Percentiles rank a stretch among this genome's conserved stretches.
Conservation (phyloP, 2,113 vertebrate genomes). For the Brevimyrus niger region DNA sequence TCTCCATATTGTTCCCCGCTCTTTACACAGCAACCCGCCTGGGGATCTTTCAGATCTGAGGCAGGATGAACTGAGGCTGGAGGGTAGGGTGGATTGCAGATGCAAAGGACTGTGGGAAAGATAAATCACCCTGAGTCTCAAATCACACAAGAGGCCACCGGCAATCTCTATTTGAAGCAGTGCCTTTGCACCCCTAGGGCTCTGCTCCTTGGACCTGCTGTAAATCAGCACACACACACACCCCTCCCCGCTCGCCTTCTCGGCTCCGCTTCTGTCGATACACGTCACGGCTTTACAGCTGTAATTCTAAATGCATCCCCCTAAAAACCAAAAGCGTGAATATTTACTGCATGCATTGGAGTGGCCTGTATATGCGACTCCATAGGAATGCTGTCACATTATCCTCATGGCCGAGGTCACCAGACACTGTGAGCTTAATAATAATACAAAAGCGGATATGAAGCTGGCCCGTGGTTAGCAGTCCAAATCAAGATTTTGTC, state of each 20-base stretch:
- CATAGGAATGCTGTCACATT: background rate
- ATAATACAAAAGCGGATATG: background rate
- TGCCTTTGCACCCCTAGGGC: conserved; percentile 64
- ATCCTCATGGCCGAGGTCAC: background rate
- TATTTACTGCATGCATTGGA: background rate
- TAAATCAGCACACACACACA: conserved; percentile 64
- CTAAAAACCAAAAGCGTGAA: background rate
- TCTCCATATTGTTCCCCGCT: background rate
- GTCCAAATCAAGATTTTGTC: background rate
- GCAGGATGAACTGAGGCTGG: background rate
- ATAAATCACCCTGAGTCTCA: conserved; percentile 75
- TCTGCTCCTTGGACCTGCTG: conserved; percentile 64
- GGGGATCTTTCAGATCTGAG: background rate
- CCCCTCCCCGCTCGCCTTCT: background rate
- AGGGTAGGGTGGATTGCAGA: conserved; percentile 32
- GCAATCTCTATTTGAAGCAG: conserved; percentile 72
- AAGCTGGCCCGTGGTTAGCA: background rate
- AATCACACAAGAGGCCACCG: conserved; percentile 68
- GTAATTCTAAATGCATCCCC: background rate
- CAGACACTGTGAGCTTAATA: background rate
- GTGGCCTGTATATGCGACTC: background rate
- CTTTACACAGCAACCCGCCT: background rate
- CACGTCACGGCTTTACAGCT: conserved; percentile 18
- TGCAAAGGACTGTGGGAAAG: conserved; percentile 55
- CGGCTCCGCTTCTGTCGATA: conserved; percentile 24